These are phyloP conservation scores for Incurvaria masculella DNA, from an alignment of 2,888 invertebrate species.

Conservation along the genomic window DNA sequence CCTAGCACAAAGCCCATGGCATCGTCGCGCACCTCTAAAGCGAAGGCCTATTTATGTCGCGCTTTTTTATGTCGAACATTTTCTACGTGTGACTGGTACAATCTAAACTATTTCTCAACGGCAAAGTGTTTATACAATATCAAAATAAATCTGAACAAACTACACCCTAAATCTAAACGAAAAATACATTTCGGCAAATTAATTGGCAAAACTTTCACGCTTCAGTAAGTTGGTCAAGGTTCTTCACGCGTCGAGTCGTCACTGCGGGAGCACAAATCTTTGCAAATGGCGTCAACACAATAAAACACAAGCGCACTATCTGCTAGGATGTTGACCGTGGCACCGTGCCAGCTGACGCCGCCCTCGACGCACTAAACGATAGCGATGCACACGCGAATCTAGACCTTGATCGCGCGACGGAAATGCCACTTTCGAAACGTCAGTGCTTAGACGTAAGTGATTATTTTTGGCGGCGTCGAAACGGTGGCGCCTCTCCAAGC, in stretches of 20 bases:
- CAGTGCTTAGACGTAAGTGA: too few relatives aligned
- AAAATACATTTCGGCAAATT: not conserved
- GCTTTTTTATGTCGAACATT: too few relatives aligned
- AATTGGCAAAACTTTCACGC: not conserved
- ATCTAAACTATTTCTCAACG: too few relatives aligned
- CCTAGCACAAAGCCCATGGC: too few relatives aligned
- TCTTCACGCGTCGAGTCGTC: not conserved
- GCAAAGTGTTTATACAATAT: too few relatives aligned
- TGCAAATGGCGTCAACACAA: not conserved
- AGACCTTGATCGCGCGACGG: not conserved
- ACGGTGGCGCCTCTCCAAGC: not conserved
- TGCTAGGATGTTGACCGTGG: not conserved
- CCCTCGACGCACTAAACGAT: not conserved
- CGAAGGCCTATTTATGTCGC: too few relatives aligned
- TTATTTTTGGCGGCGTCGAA: not conserved
- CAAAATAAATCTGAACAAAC: too few relatives aligned
- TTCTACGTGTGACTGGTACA: too few relatives aligned
- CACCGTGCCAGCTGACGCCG: not conserved
- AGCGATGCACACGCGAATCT: not conserved
- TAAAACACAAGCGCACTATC: not conserved
- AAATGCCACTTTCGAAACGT: too few relatives aligned
- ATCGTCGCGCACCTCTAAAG: too few relatives aligned
- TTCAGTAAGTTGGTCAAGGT: not conserved
- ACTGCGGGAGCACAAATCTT: not conserved
- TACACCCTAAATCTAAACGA: not conserved